Conservation (phyloP, 2,888 invertebrate genomes). For the Temnothorax rugatulus region DNA sequence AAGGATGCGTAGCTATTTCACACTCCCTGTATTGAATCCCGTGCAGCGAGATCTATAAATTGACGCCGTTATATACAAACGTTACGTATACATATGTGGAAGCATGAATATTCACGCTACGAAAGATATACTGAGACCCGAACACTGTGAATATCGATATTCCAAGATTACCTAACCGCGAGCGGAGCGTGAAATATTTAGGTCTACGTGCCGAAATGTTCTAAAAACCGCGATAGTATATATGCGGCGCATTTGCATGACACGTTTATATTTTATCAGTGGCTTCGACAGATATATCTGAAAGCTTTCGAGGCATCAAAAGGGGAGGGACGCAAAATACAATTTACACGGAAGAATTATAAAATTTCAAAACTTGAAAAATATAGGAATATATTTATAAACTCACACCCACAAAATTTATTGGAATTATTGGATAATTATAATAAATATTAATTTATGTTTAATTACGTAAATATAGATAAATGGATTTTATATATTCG, state of each 20-base stretch:
- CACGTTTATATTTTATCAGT: constrained; percentile 42
- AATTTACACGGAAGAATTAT: constrained; percentile 22
- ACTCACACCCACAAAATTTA: neutral
- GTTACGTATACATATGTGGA: constrained; percentile 34
- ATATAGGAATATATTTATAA: neutral
- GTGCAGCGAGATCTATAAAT: constrained; percentile 35
- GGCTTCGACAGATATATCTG: constrained; percentile 16
- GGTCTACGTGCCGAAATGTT: constrained; percentile 43
- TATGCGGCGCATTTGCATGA: constrained; percentile 34
- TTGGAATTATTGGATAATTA: neutral
- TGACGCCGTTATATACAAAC: constrained; percentile 42
- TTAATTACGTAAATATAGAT: neutral
- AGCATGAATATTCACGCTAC: constrained; percentile 45
- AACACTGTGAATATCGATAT: constrained; percentile 38
- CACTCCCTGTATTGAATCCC: constrained; percentile 32
- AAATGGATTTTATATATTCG: constrained; percentile 1
- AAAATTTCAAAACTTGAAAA: constrained; percentile 14
- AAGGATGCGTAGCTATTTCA: constrained; percentile 19
- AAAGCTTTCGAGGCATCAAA: constrained; percentile 19
- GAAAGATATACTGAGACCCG: constrained; percentile 37
- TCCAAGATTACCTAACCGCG: constrained; percentile 46
- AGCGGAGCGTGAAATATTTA: constrained; percentile 49
- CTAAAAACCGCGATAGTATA: constrained; percentile 41
- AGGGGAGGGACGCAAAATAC: neutral
- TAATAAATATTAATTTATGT: neutral